Percentiles rank a stretch among this genome's conserved stretches.
Evolutionary conservation across 2,797 vertebrate species (phyloP).

Genomic region (Antennarius maculatus): DNA sequence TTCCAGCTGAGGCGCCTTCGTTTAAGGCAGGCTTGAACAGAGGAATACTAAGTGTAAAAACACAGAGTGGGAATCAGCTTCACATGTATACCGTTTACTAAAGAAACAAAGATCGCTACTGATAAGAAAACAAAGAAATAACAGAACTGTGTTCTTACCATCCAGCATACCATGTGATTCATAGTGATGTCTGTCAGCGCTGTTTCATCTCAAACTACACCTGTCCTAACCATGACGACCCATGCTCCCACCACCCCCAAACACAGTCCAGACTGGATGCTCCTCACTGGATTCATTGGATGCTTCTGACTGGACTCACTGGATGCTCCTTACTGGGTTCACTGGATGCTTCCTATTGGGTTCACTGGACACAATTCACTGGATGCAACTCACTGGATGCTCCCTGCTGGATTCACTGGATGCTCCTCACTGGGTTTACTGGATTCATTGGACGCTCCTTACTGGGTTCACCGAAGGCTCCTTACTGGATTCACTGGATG

Average conservation of each 20-base stretch:
- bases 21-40: conserved; percentile 37
- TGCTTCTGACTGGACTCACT: too few species aligned
- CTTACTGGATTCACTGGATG: too few species aligned
- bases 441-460: too few species aligned
- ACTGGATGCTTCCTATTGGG: too few species aligned
- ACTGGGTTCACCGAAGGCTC: too few species aligned
- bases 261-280: conserved; percentile 82
- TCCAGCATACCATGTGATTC: conserved; percentile 4
- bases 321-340: too few species aligned
- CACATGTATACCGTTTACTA: conserved; percentile 25
- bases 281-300: conserved; percentile 84
- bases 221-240: conserved; percentile 77
- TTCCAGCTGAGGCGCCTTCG: conserved; percentile 50
- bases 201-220: conserved; percentile 83
- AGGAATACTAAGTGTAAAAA: conserved; percentile 63
- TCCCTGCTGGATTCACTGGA: too few species aligned
- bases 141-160: conserved; percentile 10
- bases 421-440: too few species aligned
- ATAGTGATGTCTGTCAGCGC: conserved; percentile 68
- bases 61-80: conserved; percentile 5
- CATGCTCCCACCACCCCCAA: conserved; percentile 53
- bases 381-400: too few species aligned
- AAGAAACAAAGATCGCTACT: conserved; percentile 28
- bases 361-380: too few species aligned
- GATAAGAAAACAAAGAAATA: conserved; percentile 26